Conservation (phyloP, 2,113 vertebrate species). For the Acrocephalus kingi region DNA sequence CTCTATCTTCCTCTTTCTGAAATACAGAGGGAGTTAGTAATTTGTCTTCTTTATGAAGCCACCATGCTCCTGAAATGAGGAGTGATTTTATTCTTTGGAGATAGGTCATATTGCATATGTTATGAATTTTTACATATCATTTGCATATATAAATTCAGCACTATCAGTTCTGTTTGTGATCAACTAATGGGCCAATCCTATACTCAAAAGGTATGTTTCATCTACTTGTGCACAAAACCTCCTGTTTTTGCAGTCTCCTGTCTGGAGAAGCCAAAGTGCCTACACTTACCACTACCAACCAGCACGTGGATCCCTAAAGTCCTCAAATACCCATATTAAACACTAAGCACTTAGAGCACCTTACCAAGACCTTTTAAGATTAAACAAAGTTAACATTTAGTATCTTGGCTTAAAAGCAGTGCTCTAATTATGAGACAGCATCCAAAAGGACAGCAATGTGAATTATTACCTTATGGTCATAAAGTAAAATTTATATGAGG, state of each 20-base stretch:
- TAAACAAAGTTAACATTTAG: background rate
- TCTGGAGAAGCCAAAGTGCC: background rate
- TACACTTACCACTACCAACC: background rate
- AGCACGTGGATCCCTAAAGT: background rate
- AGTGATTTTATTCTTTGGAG: background rate
- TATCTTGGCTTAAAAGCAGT: background rate
- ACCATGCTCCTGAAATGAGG: background rate
- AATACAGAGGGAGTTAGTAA: background rate
- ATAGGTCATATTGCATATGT: background rate
- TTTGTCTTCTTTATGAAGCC: background rate
- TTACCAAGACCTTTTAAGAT: background rate
- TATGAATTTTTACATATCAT: background rate
- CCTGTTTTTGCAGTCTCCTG: background rate
- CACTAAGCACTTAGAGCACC: background rate
- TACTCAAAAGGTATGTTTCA: background rate
- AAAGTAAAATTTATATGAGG: background rate
- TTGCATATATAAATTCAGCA: background rate
- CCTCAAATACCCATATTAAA: background rate
- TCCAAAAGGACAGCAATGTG: background rate
- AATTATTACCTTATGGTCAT: background rate
- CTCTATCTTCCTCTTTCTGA: background rate
- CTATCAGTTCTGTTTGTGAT: background rate
- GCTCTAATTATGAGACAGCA: background rate
- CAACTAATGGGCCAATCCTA: background rate
- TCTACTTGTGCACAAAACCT: background rate